Base-by-base conservation (phyloP, 2,888 invertebrate genomes). In the Arrhopalites spinosus region DNA sequence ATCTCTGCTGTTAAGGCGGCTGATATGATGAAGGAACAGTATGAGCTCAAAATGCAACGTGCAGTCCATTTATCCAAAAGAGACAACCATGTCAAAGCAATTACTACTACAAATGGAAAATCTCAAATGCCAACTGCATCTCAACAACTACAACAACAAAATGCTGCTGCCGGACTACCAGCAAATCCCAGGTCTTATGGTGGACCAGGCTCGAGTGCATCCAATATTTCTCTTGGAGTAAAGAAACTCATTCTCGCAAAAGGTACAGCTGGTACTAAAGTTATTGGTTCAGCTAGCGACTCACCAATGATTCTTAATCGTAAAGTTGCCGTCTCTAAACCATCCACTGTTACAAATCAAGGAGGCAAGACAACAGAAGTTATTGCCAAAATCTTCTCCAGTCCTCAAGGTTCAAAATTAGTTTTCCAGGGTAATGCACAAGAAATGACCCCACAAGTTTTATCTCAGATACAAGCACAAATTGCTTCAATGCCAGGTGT, bases 21-120 rank as follows among this genome's bases (percentile, higher is more conserved):
- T 11, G 85, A 84, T n/a, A 84, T 86, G 76, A 85, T 87, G 74
- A 85, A 86, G 85, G 95, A 95, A 83, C 94, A 94, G 86, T 91
- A 95, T 91, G 96, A 96, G 84, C 86, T 96, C 80, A 91, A 94
- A 75, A 88, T 94, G 83, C 96, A 96, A 85, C 87, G 96, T 78
- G 92, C 93, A 27, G 94, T 93, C 0, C 93, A 94, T 86, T 94
- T 95, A 84, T 95, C 95, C 84, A 95, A 95, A 85, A 88, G 94
- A 70, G 91, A 84, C 64, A 82, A 79, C 23, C 81, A 83, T 74
- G 79, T 78, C 1, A 83, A 81, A 80, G 87, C 91, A 23, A 89
- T 91, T 71, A 89, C 90, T 70, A 91, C 90, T 85, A 88, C 90
- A 5, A 88, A 89, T 1, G 87, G 91, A 47, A 90, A 90, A 77